A percentile compares a stretch with the other conserved stretches of the same genome.
Conservation (phyloP, 2,797 vertebrate species). For the Acipenser ruthenus region DNA sequence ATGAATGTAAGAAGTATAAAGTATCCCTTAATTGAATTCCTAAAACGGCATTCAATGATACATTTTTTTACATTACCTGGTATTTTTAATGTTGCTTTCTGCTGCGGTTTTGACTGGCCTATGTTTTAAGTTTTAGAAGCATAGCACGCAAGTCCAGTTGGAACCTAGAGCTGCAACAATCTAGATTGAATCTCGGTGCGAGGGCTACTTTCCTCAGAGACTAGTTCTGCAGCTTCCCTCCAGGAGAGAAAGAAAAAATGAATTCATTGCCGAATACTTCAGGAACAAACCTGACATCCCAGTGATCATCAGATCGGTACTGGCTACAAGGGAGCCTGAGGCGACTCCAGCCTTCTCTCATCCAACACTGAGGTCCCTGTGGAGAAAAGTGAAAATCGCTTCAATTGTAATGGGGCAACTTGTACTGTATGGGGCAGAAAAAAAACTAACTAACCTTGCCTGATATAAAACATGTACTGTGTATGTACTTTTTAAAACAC, state of each 20-base stretch:
- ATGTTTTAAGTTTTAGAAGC: no score
- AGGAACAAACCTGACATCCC: constrained; percentile 43
- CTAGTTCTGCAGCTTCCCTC: constrained; percentile 6
- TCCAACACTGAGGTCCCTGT: constrained; percentile 26
- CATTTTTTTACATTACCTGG: no score
- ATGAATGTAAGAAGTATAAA: no score
- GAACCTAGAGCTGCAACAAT: constrained; percentile 5
- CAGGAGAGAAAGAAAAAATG: constrained; percentile 4
- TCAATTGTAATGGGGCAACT: constrained; percentile 7
- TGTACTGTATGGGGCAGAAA: background rate
- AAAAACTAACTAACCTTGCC: constrained; percentile 7
- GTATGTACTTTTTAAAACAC: no score
- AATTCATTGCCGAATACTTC: constrained; percentile 21
- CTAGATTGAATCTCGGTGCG: constrained; percentile 24
- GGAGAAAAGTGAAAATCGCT: constrained; percentile 15
- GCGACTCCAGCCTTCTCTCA: constrained; percentile 41
- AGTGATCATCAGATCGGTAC: constrained; percentile 50
- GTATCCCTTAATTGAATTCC: no score
- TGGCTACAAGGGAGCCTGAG: constrained; percentile 40
- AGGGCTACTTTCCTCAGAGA: constrained; percentile 21
- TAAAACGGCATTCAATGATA: no score
- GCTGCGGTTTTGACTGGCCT: no score
- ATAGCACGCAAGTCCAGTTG: no score
- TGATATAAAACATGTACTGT: background rate
- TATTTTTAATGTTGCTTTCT: no score